These are phyloP conservation scores for Pseudorhombus dupliciocellatus DNA, from an alignment of 2,113 vertebrate genomes.

Conservation along the genomic window DNA sequence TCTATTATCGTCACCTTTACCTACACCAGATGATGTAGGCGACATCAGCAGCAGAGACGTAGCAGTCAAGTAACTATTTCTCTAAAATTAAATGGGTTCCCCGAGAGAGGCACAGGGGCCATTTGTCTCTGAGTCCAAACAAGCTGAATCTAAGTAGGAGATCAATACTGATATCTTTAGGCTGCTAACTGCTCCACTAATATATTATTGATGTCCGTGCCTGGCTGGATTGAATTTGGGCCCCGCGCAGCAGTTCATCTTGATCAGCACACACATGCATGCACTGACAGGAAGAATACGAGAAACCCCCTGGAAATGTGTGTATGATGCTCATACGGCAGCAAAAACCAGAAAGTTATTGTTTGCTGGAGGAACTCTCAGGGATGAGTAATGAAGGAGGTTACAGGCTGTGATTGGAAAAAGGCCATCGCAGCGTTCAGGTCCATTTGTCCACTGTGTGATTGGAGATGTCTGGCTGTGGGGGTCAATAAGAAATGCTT, in stretches of 20 bases:
- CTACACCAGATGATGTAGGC: slow-evolving; percentile 12
- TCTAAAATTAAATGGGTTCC: slow-evolving; percentile 73
- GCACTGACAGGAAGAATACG: slow-evolving; percentile 31
- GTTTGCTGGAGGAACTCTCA: slow-evolving; percentile 29
- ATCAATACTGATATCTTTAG: slow-evolving; percentile 83
- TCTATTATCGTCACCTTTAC: slow-evolving; percentile 10
- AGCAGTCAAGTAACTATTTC: slow-evolving; percentile 42
- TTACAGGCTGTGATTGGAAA: slow-evolving; percentile 33
- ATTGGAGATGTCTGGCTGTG: slow-evolving; percentile 5
- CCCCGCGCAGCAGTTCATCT: slow-evolving; percentile 68
- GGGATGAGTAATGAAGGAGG: slow-evolving; percentile 58
- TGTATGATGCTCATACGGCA: slow-evolving; percentile 31
- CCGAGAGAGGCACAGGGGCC: slow-evolving; percentile 54
- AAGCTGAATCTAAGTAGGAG: slow-evolving; percentile 66
- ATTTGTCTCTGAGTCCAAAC: slow-evolving; percentile 75
- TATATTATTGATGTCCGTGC: slow-evolving; percentile 80
- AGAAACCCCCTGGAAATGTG: slow-evolving; percentile 47
- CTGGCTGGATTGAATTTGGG: slow-evolving; percentile 73
- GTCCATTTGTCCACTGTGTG: slow-evolving; percentile 17
- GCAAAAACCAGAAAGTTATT: slow-evolving; percentile 30
- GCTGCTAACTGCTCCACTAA: slow-evolving; percentile 72
- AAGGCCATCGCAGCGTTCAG: slow-evolving; percentile 8
- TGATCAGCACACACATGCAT: slow-evolving; percentile 51
- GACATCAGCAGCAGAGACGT: slow-evolving; percentile 28
- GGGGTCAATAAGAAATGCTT: slow-evolving; percentile 17